These are phyloP conservation scores for Caerostris darwini DNA, from an alignment of 1,140 invertebrate genomes.

Conservation along the genomic window DNA sequence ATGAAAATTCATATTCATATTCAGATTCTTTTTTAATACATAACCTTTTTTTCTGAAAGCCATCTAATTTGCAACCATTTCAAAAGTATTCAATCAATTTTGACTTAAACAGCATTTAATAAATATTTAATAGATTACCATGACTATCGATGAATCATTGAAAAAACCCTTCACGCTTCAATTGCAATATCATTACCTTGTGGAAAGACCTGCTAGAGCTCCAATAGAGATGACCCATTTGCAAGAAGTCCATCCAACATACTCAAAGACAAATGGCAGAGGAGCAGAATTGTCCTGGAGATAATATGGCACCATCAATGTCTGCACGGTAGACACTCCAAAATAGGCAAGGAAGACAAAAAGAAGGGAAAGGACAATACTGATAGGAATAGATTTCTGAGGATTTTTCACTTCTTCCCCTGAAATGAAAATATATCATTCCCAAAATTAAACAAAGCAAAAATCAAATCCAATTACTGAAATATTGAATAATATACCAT, in stretches of 20 bases:
- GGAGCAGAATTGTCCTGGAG: conserved; percentile 84
- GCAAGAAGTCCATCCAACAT: conserved; percentile 87
- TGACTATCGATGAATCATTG: no score
- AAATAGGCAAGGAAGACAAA: conserved; percentile 92
- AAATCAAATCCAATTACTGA: not conserved
- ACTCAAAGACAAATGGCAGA: conserved; percentile 89
- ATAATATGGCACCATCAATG: conserved; percentile 94
- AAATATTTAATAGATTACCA: no score
- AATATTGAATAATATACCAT: no score
- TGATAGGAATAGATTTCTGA: conserved; percentile 91
- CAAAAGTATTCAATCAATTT: no score
- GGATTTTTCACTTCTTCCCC: conserved; percentile 94
- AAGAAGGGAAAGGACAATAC: conserved; percentile 90
- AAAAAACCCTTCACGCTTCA: no score
- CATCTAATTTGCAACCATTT: no score
- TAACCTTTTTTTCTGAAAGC: no score
- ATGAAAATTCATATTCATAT: no score
- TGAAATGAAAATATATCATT: conserved; percentile 80
- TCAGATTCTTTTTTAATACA: no score
- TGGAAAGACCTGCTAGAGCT: conserved; percentile 87
- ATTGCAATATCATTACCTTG: conserved; percentile 83
- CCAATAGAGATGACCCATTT: conserved; percentile 90
- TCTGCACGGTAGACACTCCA: conserved; percentile 91
- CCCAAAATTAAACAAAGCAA: not conserved
- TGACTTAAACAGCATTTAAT: no score